A percentile compares a stretch with the other conserved stretches of the same genome.
Evolutionary conservation across 2,888 invertebrate species (phyloP).

Genomic region (Ennomos fuscantarius): DNA sequence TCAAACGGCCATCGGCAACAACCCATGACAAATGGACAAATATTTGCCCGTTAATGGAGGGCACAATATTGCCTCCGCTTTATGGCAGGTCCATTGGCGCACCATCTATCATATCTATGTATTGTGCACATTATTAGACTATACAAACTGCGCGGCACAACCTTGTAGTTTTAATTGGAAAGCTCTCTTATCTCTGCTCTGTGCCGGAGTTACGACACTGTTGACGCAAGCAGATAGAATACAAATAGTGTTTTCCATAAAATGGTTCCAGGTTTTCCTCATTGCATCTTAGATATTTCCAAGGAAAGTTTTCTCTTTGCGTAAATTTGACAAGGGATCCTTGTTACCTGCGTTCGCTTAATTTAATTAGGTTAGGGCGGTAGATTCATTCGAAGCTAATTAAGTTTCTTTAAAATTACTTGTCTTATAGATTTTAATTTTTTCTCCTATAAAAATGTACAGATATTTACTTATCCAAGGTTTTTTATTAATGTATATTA

Average conservation of each 20-base stretch:
- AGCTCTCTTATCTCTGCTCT: conserved; percentile 30
- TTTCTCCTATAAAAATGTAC: background rate
- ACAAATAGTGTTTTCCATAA: conserved; percentile 33
- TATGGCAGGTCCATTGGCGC: conserved; percentile 46
- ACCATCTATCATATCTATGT: conserved; percentile 41
- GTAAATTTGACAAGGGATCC: conserved; percentile 2
- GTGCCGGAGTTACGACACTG: conserved; percentile 25
- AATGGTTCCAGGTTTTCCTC: conserved; percentile 26
- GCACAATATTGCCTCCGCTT: conserved; percentile 58
- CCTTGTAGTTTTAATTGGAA: conserved; percentile 31
- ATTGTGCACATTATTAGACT: conserved; percentile 29
- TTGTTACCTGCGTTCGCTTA: conserved; percentile 6
- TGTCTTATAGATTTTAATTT: background rate
- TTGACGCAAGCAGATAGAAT: conserved; percentile 32
- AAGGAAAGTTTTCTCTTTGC: conserved; percentile 11
- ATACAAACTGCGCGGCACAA: conserved; percentile 14
- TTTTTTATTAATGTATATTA: background rate
- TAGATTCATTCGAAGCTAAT: conserved; percentile 14
- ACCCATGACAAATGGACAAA: conserved; percentile 65
- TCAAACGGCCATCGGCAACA: conserved; percentile 54
- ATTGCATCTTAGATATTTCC: conserved; percentile 11
- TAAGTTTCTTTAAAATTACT: conserved; percentile 3
- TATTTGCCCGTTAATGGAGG: conserved; percentile 73
- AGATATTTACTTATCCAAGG: background rate
- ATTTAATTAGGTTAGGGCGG: conserved; percentile 16